A percentile compares a stretch with the other conserved stretches of the same genome.
Conservation (phyloP, 53 echinoderm and acorn worm genomes). For the Glandiceps talaboti region DNA sequence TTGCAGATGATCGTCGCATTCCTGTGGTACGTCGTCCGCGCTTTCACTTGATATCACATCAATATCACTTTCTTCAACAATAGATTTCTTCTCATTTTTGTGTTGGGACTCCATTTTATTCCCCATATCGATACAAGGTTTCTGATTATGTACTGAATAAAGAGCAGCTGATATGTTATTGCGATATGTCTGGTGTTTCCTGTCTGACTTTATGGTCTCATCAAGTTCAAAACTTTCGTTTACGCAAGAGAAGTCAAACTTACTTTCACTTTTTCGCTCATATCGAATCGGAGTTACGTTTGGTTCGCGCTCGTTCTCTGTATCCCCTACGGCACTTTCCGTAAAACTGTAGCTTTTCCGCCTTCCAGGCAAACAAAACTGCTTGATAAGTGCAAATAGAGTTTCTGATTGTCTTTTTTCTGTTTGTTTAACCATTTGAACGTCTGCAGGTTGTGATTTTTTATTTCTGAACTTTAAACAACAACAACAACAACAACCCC, state of each 20-base stretch:
- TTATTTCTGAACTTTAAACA: too few species aligned
- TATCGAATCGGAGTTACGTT: background rate
- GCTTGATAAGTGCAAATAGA: too few species aligned
- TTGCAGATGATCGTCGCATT: background rate
- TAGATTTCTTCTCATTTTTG: too few species aligned
- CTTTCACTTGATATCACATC: background rate
- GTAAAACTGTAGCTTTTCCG: background rate
- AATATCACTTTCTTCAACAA: background rate
- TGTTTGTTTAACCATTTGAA: too few species aligned
- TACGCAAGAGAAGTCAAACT: background rate
- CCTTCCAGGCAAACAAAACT: background rate
- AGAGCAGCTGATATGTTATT: background rate
- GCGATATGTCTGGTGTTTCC: background rate
- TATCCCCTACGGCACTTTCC: background rate
- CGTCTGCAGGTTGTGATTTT: too few species aligned
- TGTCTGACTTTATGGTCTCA: background rate
- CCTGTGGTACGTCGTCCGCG: background rate
- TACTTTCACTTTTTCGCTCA: background rate
- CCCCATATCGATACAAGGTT: background rate
- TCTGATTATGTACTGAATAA: background rate
- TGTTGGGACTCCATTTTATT: background rate
- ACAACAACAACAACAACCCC: too few species aligned
- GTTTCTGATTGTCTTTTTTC: too few species aligned
- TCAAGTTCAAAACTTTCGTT: background rate
- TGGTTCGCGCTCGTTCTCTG: too few species aligned